phyloP scores from a whole-genome alignment of 2,113 vertebrate species.

The Lepidothrix coronata region DNA sequence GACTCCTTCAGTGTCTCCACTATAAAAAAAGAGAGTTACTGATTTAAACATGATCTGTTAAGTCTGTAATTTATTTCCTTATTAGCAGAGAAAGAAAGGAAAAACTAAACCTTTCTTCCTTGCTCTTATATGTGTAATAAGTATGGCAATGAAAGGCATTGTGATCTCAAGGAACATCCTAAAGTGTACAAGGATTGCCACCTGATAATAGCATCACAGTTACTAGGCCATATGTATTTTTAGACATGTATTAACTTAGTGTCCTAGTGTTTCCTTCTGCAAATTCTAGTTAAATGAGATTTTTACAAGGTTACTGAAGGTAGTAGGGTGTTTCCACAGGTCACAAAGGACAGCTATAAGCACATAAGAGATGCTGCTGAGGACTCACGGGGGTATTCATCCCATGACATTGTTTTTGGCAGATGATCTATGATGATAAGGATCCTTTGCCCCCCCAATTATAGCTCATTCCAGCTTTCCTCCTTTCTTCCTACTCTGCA shows the following conservation, averaged over 20 bases:
- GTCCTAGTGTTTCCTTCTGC: background rate
- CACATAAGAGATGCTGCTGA: background rate
- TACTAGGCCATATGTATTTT: background rate
- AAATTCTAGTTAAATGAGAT: background rate
- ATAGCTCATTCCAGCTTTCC: slow-evolving; percentile 20
- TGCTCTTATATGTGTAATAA: background rate
- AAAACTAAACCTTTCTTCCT: background rate
- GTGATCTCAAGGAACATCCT: background rate
- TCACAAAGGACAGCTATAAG: background rate
- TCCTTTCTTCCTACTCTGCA: slow-evolving; percentile 19
- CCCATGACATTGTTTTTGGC: background rate
- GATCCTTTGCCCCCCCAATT: slow-evolving; percentile 8
- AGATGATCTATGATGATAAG: slow-evolving; percentile 27
- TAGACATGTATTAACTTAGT: background rate
- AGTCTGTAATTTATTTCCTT: background rate
- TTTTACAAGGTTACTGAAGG: background rate
- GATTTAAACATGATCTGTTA: background rate
- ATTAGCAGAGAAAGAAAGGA: background rate
- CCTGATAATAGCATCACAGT: background rate
- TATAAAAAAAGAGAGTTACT: background rate
- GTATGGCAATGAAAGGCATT: background rate
- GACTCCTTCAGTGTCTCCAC: background rate
- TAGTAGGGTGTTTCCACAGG: background rate
- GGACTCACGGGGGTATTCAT: background rate
- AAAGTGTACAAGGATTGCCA: background rate